A percentile compares a stretch with the other conserved stretches of the same genome.
phyloP scores from a whole-genome alignment of 2,797 vertebrate genomes.

The Pipistrellus pygmaeus region DNA sequence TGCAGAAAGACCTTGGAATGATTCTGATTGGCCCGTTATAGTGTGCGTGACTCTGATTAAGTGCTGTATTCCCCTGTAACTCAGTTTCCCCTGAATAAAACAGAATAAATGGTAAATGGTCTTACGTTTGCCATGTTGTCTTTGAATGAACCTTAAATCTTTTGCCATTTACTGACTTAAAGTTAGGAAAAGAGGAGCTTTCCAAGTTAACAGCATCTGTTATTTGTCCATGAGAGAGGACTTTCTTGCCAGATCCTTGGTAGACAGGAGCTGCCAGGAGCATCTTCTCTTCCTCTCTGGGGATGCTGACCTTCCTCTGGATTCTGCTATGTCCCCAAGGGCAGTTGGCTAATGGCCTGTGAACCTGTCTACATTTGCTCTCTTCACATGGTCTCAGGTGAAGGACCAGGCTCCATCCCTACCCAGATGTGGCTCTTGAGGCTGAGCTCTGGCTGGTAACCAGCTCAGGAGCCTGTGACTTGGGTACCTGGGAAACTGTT shows the following conservation, averaged over 20 bases:
- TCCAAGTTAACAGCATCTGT: too few relatives aligned
- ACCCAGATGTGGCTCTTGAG: background rate
- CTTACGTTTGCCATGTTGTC: background rate
- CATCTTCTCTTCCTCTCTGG: background rate
- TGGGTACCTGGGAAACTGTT: background rate
- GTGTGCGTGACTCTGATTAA: background rate
- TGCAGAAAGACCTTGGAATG: background rate
- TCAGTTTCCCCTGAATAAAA: background rate
- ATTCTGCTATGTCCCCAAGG: background rate
- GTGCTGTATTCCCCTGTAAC: background rate
- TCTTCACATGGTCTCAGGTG: background rate
- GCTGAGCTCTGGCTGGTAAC: background rate
- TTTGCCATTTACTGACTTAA: background rate
- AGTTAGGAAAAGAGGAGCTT: background rate
- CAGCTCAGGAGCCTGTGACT: background rate
- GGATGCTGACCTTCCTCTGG: fast-evolving
- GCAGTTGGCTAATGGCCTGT: fast-evolving
- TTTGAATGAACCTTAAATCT: background rate
- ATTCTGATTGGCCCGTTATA: background rate
- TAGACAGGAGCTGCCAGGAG: fast-evolving
- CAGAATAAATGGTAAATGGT: too few relatives aligned
- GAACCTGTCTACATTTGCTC: background rate
- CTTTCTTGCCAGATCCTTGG: fast-evolving
- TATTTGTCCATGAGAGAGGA: background rate
- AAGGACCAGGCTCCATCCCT: background rate